Conservation (phyloP, 2,888 invertebrate species). For the Rotaria socialis region DNA sequence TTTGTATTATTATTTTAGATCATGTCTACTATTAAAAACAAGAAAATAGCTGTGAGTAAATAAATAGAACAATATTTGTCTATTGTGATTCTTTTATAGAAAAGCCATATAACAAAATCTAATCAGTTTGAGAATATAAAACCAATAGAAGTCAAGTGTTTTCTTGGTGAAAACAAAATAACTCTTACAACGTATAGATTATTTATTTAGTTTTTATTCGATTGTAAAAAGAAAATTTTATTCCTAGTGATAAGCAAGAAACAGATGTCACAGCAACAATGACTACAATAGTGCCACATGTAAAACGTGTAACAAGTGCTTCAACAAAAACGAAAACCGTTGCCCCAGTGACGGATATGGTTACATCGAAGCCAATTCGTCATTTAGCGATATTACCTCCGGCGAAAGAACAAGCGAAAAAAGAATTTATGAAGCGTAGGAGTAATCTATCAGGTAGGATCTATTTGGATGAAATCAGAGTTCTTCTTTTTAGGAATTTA, state of each 20-base stretch:
- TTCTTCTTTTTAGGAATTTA: neutral
- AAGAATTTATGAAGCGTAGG: neutral
- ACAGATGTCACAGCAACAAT: neutral
- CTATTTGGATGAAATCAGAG: neutral
- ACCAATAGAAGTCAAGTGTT: neutral
- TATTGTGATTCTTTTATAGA: neutral
- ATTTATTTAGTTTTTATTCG: neutral
- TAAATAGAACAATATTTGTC: no score
- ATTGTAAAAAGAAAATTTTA: neutral
- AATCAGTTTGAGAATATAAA: conserved; percentile 3
- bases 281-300: neutral
- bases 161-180: neutral
- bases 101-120: neutral
- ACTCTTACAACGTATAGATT: neutral
- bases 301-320: neutral
- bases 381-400: conserved; percentile 1
- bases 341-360: neutral
- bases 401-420: neutral
- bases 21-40: no score
- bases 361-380: neutral
- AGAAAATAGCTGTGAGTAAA: no score
- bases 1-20: no score
- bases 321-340: neutral
- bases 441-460: neutral
- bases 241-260: neutral